phyloP scores from a whole-genome alignment of 2,888 invertebrate genomes.

The Polyploca ridens region DNA sequence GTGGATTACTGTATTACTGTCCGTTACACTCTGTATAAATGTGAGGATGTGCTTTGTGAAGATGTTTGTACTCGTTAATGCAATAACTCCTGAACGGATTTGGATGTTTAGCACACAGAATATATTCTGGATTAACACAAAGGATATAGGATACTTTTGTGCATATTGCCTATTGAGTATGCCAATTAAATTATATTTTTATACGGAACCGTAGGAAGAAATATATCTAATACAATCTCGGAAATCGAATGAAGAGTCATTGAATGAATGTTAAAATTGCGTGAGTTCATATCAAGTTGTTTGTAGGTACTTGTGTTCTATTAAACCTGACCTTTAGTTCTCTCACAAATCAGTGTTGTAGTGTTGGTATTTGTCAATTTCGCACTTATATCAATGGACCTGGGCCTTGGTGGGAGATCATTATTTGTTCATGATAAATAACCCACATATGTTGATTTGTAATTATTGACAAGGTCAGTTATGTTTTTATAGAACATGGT shows the following conservation, averaged over 20 bases:
- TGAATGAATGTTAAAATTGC: neutral
- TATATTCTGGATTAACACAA: too few species aligned
- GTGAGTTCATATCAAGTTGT: neutral
- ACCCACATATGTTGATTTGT: neutral
- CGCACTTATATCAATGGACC: neutral
- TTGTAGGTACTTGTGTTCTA: neutral
- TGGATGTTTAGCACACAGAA: too few species aligned
- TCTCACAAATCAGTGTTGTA: neutral
- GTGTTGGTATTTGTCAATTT: conserved; percentile 1
- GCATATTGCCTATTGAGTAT: too few species aligned
- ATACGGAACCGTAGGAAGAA: neutral
- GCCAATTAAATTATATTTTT: neutral
- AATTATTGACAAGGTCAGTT: neutral
- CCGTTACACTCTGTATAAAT: too few species aligned
- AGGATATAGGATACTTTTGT: too few species aligned
- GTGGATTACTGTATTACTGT: too few species aligned
- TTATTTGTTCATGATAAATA: neutral
- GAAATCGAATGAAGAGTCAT: neutral
- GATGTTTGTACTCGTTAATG: too few species aligned
- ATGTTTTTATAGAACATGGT: too few species aligned
- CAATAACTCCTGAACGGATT: too few species aligned
- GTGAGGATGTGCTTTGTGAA: too few species aligned
- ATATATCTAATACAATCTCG: neutral
- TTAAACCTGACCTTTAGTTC: neutral
- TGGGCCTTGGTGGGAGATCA: neutral